Conservation (phyloP, 1,140 invertebrate genomes). For the Parapsyche elsis region DNA sequence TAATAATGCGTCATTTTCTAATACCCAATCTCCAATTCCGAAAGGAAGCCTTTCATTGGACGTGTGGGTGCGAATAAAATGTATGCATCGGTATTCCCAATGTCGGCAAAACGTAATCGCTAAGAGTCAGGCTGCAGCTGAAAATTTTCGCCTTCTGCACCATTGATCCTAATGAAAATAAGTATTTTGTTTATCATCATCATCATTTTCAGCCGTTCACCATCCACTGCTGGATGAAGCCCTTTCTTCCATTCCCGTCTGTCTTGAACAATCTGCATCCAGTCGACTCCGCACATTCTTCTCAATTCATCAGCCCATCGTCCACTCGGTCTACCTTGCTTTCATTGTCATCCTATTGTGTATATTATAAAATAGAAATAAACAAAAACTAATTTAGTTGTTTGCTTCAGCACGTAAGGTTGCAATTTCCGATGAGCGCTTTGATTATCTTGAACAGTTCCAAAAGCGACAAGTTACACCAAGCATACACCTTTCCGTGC, state of each 20-base stretch:
- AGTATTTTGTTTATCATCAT: constrained; percentile 78
- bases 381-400: constrained; percentile 10
- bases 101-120: constrained; percentile 98
- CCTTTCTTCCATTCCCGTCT: no score
- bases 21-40: no score
- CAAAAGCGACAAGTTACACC: constrained; percentile 96
- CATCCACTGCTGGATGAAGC: no score
- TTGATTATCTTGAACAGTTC: constrained; percentile 92
- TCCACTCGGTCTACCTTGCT: no score
- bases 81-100: constrained; percentile 94
- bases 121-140: constrained; percentile 94
- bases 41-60: constrained; percentile 92
- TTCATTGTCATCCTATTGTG: no score
- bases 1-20: no score
- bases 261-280: no score
- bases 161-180: constrained; percentile 99
- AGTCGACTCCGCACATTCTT: no score
- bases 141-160: constrained; percentile 99
- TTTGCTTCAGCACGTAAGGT: constrained; percentile 82
- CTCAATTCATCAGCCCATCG: no score
- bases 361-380: constrained; percentile 10
- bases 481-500: no score
- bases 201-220: no score
- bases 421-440: constrained; percentile 96
- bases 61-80: constrained; percentile 97